A percentile compares a stretch with the other conserved stretches of the same genome.
phyloP scores from a whole-genome alignment of 2,797 vertebrate genomes.

The Micrastur ruficollis region DNA sequence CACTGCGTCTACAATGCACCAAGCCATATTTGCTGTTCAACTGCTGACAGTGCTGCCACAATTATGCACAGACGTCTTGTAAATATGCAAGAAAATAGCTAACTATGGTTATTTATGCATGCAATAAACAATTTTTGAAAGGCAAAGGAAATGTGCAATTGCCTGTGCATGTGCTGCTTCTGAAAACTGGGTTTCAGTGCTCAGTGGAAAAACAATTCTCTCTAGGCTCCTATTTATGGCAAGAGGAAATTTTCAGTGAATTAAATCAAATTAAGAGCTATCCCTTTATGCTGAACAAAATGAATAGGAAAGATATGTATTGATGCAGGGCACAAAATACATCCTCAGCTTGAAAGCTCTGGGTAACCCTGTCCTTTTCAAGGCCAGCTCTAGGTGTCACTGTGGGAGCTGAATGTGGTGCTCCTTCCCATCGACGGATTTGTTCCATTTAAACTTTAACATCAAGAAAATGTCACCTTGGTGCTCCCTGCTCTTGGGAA shows the following conservation, averaged over 20 bases:
- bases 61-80: slow-evolving; percentile 21
- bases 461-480: slow-evolving; percentile 64
- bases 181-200: not conserved
- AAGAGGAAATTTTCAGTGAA: slow-evolving; percentile 33
- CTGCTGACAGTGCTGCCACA: slow-evolving; percentile 1
- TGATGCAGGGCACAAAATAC: not conserved
- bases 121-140: slow-evolving; percentile 25
- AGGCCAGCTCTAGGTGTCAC: slow-evolving; percentile 68
- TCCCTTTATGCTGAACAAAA: not conserved
- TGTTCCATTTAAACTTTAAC: slow-evolving; percentile 55
- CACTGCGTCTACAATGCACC: not conserved
- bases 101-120: slow-evolving; percentile 40
- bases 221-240: slow-evolving; percentile 1
- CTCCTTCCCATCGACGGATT: not conserved
- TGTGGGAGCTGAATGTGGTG: slow-evolving; percentile 51
- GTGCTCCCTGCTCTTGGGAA: slow-evolving; percentile 41
- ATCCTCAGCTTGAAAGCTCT: not conserved
- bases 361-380: slow-evolving; percentile 36
- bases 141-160: slow-evolving; percentile 24
- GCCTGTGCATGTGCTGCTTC: not conserved
- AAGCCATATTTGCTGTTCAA: not conserved
- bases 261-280: slow-evolving; percentile 48
- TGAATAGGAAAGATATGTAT: not conserved
- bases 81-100: slow-evolving; percentile 51
- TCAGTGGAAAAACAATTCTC: slow-evolving; percentile 22